Conservation (phyloP, 1,140 invertebrate genomes). For the Anagrus nilaparvatae region DNA sequence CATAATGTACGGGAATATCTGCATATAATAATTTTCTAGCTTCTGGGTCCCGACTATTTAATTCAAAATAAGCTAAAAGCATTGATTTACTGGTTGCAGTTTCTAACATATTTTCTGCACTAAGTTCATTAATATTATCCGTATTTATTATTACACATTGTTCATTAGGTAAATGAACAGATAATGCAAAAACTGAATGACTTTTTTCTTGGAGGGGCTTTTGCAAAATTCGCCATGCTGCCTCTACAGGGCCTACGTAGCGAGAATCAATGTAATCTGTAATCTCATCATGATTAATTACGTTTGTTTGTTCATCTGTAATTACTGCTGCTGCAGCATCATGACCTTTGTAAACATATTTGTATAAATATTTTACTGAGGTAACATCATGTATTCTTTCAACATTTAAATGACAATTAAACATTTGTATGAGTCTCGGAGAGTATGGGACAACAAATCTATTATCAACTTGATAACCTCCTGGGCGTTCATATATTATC, state of each 20-base stretch:
- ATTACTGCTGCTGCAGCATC: no score
- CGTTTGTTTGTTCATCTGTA: no score
- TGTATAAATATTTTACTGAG: neutral
- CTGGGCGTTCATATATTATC: neutral
- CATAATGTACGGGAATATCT: no score
- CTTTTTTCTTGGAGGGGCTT: neutral
- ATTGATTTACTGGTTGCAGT: no score
- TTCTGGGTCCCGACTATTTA: no score
- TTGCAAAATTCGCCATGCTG: neutral
- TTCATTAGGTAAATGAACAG: neutral
- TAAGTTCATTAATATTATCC: slow-evolving; percentile 2
- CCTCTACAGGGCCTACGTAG: neutral
- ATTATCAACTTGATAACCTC: neutral
- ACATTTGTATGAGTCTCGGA: neutral
- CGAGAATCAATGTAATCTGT: neutral
- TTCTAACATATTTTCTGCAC: neutral
- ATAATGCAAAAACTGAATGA: neutral
- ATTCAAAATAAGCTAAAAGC: no score
- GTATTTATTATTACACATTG: neutral
- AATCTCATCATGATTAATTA: neutral
- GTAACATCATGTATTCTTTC: neutral
- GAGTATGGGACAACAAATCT: neutral
- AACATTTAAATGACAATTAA: neutral
- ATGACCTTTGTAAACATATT: neutral
- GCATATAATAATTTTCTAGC: no score